These are phyloP conservation scores for Alca torda DNA, from an alignment of 2,797 vertebrate species.

Conservation along the genomic window DNA sequence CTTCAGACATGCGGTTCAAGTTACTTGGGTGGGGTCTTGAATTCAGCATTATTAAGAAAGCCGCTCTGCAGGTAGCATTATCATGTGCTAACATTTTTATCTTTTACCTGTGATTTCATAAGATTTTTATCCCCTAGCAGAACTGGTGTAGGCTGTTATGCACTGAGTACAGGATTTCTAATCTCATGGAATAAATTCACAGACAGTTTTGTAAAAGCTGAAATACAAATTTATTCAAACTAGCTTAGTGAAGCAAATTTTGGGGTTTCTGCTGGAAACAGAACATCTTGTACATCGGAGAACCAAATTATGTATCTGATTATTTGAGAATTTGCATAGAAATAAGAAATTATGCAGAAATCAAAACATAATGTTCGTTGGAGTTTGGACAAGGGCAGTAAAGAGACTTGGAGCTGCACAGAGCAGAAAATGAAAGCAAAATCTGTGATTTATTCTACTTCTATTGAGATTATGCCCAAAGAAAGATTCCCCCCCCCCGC, in stretches of 20 bases:
- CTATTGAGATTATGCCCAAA: background rate
- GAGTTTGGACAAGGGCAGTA: constrained; percentile 14
- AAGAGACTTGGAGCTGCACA: background rate
- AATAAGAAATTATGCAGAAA: constrained; percentile 62
- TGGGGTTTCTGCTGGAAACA: constrained; percentile 6
- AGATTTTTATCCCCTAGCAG: background rate
- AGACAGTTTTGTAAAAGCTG: background rate
- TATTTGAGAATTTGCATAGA: constrained; percentile 67
- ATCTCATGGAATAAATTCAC: background rate
- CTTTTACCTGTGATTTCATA: background rate
- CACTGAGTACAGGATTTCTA: background rate
- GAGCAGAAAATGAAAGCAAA: background rate
- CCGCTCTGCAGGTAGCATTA: background rate
- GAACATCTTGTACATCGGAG: constrained; percentile 52
- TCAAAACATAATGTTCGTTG: constrained; percentile 1
- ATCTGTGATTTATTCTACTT: background rate
- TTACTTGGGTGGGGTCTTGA: background rate
- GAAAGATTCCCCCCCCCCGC: background rate
- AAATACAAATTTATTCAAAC: constrained; percentile 43
- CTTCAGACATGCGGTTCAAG: background rate
- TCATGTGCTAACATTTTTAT: background rate
- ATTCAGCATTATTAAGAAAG: background rate
- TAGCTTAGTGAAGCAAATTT: constrained; percentile 46
- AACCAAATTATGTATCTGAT: constrained; percentile 58
- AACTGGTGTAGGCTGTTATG: background rate